Evolutionary conservation across 2,113 vertebrate species (phyloP).

Genomic region (Fukomys damarensis): DNA sequence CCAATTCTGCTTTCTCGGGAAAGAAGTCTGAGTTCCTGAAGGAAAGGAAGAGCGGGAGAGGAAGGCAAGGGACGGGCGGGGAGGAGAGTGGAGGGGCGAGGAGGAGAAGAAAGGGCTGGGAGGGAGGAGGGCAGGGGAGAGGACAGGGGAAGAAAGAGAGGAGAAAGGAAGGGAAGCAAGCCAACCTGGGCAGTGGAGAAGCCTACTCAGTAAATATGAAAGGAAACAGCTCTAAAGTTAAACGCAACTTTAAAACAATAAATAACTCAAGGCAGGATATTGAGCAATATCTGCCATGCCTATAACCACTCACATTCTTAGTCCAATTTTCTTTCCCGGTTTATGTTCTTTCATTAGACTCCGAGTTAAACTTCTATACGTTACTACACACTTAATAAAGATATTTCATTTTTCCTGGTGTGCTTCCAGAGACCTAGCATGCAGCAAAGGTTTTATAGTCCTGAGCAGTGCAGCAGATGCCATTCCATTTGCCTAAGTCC

Average conservation of each 20-base stretch:
- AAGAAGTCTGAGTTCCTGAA: background rate
- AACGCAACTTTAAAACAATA: constrained; percentile 69
- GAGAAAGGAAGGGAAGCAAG: background rate
- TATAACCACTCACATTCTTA: constrained; percentile 49
- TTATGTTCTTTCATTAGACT: constrained; percentile 68
- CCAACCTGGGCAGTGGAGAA: constrained; percentile 20
- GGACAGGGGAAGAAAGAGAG: background rate
- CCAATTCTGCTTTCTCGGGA: background rate
- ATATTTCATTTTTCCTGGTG: constrained; percentile 85
- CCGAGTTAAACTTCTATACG: constrained; percentile 81
- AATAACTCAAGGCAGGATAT: constrained; percentile 68
- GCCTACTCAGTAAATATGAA: constrained; percentile 60
- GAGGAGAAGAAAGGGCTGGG: too few species aligned
- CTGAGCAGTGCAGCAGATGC: constrained; percentile 95
- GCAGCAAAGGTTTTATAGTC: constrained; percentile 93
- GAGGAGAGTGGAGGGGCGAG: background rate
- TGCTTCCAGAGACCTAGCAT: constrained; percentile 86
- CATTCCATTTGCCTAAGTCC: constrained; percentile 98
- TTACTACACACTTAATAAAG: constrained; percentile 83
- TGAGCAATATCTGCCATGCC: constrained; percentile 57
- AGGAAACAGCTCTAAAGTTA: constrained; percentile 59
- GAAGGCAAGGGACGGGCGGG: background rate
- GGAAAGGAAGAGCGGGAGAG: background rate
- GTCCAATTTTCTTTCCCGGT: constrained; percentile 73
- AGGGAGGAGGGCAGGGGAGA: background rate